These are phyloP conservation scores for Cettia cetti DNA, from an alignment of 2,113 vertebrate species.

Conservation along the genomic window DNA sequence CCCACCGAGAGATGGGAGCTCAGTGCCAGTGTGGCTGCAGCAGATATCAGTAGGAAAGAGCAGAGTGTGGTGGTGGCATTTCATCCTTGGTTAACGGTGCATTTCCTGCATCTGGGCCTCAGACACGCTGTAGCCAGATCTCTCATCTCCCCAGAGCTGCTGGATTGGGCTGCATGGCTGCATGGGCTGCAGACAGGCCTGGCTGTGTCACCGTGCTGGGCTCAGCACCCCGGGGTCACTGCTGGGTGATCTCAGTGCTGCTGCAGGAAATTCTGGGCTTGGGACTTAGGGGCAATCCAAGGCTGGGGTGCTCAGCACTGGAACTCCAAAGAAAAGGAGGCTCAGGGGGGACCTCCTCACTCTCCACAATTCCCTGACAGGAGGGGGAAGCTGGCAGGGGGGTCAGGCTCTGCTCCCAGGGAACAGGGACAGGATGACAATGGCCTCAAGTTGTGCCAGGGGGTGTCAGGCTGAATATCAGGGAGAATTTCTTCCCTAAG, in stretches of 20 bases:
- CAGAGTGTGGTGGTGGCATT: background rate
- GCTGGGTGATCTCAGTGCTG: background rate
- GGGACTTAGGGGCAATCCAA: background rate
- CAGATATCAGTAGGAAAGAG: background rate
- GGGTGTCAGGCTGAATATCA: background rate
- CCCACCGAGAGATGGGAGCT: background rate
- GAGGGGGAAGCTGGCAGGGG: fast-evolving
- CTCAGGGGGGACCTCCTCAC: fast-evolving
- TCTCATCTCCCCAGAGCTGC: background rate
- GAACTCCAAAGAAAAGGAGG: background rate
- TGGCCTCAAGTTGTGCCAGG: fast-evolving
- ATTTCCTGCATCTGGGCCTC: background rate
- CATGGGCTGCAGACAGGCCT: background rate
- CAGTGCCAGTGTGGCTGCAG: background rate
- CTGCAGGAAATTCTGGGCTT: background rate
- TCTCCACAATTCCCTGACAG: background rate
- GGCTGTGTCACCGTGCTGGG: fast-evolving
- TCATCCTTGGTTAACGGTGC: background rate
- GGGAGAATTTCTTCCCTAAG: background rate
- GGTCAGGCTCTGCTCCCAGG: background rate
- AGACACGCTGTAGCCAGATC: background rate
- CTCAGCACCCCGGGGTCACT: fast-evolving
- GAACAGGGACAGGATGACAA: background rate
- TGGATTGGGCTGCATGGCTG: background rate
- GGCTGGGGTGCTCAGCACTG: background rate